Base-by-base conservation (phyloP, 2,888 invertebrate genomes). In the Agonopterix heracliana region DNA sequence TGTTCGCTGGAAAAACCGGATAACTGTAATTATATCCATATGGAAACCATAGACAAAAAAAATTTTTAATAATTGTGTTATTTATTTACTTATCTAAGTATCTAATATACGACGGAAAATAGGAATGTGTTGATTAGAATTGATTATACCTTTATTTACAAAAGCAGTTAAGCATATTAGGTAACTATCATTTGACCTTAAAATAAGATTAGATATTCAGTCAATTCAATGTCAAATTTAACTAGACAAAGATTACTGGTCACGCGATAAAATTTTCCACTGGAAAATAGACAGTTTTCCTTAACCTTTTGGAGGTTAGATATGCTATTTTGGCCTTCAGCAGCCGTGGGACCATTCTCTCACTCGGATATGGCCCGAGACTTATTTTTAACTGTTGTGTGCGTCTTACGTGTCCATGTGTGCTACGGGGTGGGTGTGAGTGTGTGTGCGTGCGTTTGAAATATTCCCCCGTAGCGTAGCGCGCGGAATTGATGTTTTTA, bases 401-500 rank as follows among this genome's bases (percentile, higher is more conserved):
- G 85, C 77, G 81, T 75, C 62, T 68, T 57, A 48, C 52, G 56
- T 61, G 61, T 49, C 56, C 59, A 61, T 71, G 74, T 75, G 72
- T 73, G 70, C 61, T 64, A 57, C 11, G 65, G 71, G 73, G 71
- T 64, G 64, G 66, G 41, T 42, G 50, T 56, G 67, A 59, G 68
- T 63, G 63, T 74, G 80, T 80, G 81, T 83, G 84, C 66, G 81
- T 80, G 77, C 71, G 77, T 81, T 79, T 83, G 82, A 86, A 81
- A 84, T 84, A 84, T 81, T 79, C 82, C 79, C 81, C 80, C 76
- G 80, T 75, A 78, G 72, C 74, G 71, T 64, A 63, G 74, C 68
- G 74, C 75, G 65, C 74, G 74, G 81, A 87, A 85, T 87, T 86
- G 87, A 87, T 87, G 86, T 86, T 87, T 86, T 87, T 87, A 87